A percentile compares a stretch with the other conserved stretches of the same genome.
Evolutionary conservation across 2,797 vertebrate species (phyloP).

Genomic region (Choloepus didactylus): DNA sequence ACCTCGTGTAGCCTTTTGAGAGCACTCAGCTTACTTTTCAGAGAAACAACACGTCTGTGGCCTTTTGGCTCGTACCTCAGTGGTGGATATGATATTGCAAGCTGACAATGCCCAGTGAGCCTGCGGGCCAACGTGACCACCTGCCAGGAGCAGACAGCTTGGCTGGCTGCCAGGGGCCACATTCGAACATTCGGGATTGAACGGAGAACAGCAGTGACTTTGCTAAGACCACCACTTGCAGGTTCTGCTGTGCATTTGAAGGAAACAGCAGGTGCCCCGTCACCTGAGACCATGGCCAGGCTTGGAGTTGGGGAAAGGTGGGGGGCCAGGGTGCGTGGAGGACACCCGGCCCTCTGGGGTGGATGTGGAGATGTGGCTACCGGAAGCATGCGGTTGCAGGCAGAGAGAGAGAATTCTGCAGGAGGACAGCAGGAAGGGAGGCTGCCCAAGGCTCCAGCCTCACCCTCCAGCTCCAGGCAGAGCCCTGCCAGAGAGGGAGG

Average conservation of each 20-base stretch:
- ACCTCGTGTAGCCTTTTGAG: neutral
- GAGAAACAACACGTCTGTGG: neutral
- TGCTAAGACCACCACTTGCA: neutral
- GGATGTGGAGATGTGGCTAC: neutral
- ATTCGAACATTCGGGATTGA: neutral
- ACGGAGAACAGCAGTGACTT: rapidly evolving
- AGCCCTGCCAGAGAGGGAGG: neutral
- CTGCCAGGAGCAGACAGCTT: neutral
- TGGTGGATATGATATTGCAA: neutral
- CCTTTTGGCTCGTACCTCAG: neutral
- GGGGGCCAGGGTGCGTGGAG: neutral
- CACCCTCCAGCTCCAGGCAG: constrained; percentile 49
- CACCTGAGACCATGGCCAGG: too few relatives aligned
- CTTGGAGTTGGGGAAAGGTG: neutral
- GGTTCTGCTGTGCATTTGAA: rapidly evolving
- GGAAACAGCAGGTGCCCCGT: neutral
- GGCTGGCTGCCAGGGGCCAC: neutral
- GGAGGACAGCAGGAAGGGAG: neutral
- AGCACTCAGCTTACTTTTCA: neutral
- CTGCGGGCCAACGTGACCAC: neutral
- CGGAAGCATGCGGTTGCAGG: neutral
- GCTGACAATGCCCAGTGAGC: neutral
- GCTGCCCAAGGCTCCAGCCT: neutral
- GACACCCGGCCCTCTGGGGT: neutral
- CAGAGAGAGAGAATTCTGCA: neutral